Evolutionary conservation across 1,140 invertebrate species (phyloP).

Genomic region (Sogatella furcifera): DNA sequence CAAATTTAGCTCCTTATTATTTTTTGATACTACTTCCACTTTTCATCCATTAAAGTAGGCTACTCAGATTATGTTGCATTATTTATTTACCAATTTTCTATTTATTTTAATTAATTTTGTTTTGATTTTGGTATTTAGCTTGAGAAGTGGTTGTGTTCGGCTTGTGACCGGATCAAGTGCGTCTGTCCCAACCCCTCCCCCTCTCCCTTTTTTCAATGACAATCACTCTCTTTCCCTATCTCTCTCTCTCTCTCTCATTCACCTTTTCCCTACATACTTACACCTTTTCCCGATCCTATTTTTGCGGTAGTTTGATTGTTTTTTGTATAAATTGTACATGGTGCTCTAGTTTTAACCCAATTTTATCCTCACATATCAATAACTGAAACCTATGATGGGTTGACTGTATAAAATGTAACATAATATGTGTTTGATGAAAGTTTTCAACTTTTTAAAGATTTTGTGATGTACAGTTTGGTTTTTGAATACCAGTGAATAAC

Average conservation of each 20-base stretch:
- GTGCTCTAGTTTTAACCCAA: not conserved
- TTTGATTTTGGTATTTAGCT: slow-evolving; percentile 30
- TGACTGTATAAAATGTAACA: not conserved
- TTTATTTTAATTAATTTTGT: slow-evolving; percentile 14
- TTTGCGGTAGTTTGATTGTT: not conserved
- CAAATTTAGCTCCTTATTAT: too few species aligned
- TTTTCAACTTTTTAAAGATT: too few species aligned
- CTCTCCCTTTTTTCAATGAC: slow-evolving; percentile 7
- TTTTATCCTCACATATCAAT: not conserved
- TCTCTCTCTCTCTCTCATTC: too few species aligned
- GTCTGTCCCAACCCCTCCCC: slow-evolving; percentile 28
- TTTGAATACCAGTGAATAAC: too few species aligned
- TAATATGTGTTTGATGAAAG: not conserved
- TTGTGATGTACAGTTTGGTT: too few species aligned
- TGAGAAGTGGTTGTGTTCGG: slow-evolving; percentile 42
- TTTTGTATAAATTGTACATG: not conserved
- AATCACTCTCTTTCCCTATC: too few species aligned
- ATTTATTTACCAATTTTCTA: slow-evolving; percentile 7
- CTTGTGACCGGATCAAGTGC: slow-evolving; percentile 40
- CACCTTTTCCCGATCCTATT: not conserved
- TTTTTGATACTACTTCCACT: too few species aligned
- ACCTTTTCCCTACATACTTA: too few species aligned
- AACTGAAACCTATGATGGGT: not conserved
- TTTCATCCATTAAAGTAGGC: too few species aligned
- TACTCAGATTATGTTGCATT: too few species aligned